Conservation (phyloP, 2,888 invertebrate species). For the Maniola hyperantus region DNA sequence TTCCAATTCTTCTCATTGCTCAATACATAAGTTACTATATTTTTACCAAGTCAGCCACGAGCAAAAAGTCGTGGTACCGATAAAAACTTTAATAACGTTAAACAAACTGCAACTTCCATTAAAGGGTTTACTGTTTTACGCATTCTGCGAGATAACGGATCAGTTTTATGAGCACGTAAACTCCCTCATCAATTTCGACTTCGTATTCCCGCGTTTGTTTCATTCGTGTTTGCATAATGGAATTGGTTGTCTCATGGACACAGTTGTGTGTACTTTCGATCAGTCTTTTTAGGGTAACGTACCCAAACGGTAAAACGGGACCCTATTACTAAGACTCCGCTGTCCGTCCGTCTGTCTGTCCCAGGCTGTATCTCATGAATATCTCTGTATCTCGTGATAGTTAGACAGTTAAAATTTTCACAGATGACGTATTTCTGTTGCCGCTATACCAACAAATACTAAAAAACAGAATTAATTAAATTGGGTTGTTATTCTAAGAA, state of each 20-base stretch:
- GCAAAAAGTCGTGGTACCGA: neutral
- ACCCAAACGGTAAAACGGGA: no score
- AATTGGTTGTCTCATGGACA: constrained; percentile 12
- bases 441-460: no score
- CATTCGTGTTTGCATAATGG: constrained; percentile 21
- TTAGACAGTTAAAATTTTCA: no score
- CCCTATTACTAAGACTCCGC: no score
- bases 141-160: constrained; percentile 3
- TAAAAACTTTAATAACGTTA: constrained; percentile 3
- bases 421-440: no score
- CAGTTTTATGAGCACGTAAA: constrained; percentile 18
- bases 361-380: no score
- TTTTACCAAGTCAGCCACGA: neutral
- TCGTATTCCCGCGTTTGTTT: constrained; percentile 13
- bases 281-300: neutral
- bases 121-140: constrained; percentile 8
- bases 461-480: no score
- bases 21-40: no score
- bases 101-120: constrained; percentile 11
- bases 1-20: no score
- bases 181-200: constrained; percentile 17
- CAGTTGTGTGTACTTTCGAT: constrained; percentile 1
- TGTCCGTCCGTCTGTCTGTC: no score
- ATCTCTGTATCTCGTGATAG: no score
- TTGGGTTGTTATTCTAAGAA: no score